Evolutionary conservation across 2,888 invertebrate genomes (phyloP).

Genomic region (Mamestra brassicae): DNA sequence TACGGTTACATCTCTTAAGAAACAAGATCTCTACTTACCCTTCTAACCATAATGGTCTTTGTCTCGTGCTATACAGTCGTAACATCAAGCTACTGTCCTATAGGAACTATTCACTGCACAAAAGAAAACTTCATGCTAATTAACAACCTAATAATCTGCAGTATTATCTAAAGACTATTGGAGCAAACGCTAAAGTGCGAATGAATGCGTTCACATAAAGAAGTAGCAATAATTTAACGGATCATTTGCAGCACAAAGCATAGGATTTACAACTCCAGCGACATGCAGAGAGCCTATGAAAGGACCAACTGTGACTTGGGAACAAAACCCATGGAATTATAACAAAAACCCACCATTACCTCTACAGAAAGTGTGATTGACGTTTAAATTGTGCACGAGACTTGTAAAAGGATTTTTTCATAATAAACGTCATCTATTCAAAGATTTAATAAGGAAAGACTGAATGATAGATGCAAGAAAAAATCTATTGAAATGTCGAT

Average conservation of each 20-base stretch:
- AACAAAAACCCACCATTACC: constrained; percentile 71
- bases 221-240: constrained; percentile 83
- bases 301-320: constrained; percentile 68
- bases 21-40: not conserved
- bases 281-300: constrained; percentile 67
- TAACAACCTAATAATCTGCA: constrained; percentile 24
- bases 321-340: constrained; percentile 78
- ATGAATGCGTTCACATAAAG: constrained; percentile 64
- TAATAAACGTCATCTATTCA: constrained; percentile 76
- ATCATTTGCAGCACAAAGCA: constrained; percentile 79
- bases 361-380: constrained; percentile 79
- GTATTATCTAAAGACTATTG: constrained; percentile 15
- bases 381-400: constrained; percentile 79
- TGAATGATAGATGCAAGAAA: constrained; percentile 72
- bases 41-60: not conserved
- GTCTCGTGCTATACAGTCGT: not conserved
- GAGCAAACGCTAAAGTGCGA: constrained; percentile 20
- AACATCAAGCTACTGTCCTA: not conserved
- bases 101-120: not conserved
- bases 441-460: constrained; percentile 61
- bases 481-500: constrained; percentile 67
- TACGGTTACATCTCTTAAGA: too few species aligned
- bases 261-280: constrained; percentile 66
- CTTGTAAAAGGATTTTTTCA: constrained; percentile 73
- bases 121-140: constrained; percentile 6